Conservation (phyloP, 2,888 invertebrate species). For the Perizoma affinitatum region DNA sequence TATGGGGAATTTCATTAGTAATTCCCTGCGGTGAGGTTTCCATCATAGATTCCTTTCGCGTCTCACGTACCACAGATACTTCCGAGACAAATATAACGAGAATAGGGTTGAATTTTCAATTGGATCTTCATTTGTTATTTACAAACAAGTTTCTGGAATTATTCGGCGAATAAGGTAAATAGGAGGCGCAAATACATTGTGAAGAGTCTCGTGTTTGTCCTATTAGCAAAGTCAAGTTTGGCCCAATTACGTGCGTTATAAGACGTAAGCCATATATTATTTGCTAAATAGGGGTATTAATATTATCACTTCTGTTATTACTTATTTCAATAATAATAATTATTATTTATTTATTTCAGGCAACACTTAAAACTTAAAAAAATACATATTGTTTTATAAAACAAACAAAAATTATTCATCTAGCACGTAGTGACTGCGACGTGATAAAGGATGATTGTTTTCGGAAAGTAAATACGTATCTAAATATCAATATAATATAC, state of each 20-base stretch:
- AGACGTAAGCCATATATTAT: conserved; percentile 20
- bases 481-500: too few species aligned
- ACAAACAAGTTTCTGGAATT: conserved; percentile 44
- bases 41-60: conserved; percentile 60
- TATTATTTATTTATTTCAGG: too few species aligned
- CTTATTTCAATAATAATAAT: neutral
- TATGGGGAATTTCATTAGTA: conserved; percentile 67
- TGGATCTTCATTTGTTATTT: conserved; percentile 56
- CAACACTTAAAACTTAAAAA: too few species aligned
- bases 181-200: conserved; percentile 41
- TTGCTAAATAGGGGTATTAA: conserved; percentile 23
- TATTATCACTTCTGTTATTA: conserved; percentile 17
- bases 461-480: too few species aligned
- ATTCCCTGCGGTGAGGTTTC: conserved; percentile 57
- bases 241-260: conserved; percentile 37
- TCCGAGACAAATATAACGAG: conserved; percentile 54
- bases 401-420: too few species aligned
- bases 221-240: conserved; percentile 42
- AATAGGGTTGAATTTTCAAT: conserved; percentile 58
- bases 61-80: conserved; percentile 54
- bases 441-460: too few species aligned
- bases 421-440: too few species aligned
- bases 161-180: conserved; percentile 46
- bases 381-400: too few species aligned
- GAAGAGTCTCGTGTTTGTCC: conserved; percentile 36